These are phyloP conservation scores for Urocyon cinereoargenteus DNA, from an alignment of 2,797 vertebrate genomes.

Conservation along the genomic window DNA sequence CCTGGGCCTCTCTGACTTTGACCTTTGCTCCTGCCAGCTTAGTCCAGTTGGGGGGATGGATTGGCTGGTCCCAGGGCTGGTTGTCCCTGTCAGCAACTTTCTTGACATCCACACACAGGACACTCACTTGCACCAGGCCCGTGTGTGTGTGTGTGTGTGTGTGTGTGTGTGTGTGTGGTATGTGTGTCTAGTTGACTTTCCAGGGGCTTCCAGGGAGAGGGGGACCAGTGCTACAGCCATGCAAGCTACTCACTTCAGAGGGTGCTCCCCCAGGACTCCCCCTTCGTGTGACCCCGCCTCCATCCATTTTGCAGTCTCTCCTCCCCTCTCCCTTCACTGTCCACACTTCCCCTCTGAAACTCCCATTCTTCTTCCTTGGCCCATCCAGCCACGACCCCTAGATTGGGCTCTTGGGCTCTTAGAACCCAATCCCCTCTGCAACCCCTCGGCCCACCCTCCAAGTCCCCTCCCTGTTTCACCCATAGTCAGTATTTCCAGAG, in stretches of 20 bases:
- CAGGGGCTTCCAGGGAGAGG: no score
- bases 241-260: background rate
- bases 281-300: fast-evolving
- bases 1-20: background rate
- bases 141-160: background rate
- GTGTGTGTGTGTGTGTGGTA: background rate
- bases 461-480: background rate
- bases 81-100: background rate
- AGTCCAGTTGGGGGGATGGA: background rate
- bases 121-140: no score
- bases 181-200: background rate
- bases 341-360: background rate
- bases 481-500: background rate
- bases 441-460: background rate
- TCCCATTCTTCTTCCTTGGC: background rate
- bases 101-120: background rate
- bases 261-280: background rate
- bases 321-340: background rate
- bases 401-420: background rate
- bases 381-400: background rate
- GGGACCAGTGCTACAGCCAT: background rate
- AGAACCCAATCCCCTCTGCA: background rate
- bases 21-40: background rate
- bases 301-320: background rate
- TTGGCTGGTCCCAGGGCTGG: background rate